Conservation (phyloP, 2,888 invertebrate species). For the Microctonus brassicae region DNA sequence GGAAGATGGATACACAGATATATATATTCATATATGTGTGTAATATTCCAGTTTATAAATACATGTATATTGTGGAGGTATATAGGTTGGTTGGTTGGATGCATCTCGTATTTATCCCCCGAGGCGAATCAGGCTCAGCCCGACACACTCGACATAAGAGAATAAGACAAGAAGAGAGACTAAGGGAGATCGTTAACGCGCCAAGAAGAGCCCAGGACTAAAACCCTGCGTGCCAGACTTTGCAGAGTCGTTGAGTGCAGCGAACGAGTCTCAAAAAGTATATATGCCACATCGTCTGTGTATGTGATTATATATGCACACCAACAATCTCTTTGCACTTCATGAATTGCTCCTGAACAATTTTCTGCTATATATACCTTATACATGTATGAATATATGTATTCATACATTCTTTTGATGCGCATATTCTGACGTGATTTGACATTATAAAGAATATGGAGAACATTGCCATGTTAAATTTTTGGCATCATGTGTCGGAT, state of each 20-base stretch:
- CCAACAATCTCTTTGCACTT: neutral
- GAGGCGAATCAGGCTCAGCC: conserved; percentile 21
- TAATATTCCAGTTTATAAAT: neutral
- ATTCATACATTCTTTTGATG: too few relatives aligned
- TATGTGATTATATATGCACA: conserved; percentile 15
- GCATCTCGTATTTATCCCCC: conserved; percentile 1
- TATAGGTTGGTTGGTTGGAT: too few relatives aligned
- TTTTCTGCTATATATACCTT: neutral
- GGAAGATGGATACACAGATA: neutral
- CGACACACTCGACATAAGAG: conserved; percentile 7
- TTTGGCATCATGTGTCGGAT: conserved; percentile 21
- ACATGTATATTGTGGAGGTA: neutral
- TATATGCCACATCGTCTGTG: neutral
- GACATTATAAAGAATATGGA: conserved; percentile 3
- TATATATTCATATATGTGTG: too few relatives aligned
- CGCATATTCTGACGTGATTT: too few relatives aligned
- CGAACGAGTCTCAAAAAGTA: conserved; percentile 10
- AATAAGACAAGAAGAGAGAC: conserved; percentile 29
- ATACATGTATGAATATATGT: neutral
- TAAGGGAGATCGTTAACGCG: conserved; percentile 48
- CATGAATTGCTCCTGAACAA: too few relatives aligned
- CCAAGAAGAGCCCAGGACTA: conserved; percentile 39
- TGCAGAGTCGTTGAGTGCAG: conserved; percentile 21
- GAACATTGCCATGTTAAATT: neutral
- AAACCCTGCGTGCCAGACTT: conserved; percentile 25